Evolutionary conservation across 2,113 vertebrate genomes (phyloP), one percentile per base, ranked within the genome.

Genomic region (Tenrec ecaudatus): DNA sequence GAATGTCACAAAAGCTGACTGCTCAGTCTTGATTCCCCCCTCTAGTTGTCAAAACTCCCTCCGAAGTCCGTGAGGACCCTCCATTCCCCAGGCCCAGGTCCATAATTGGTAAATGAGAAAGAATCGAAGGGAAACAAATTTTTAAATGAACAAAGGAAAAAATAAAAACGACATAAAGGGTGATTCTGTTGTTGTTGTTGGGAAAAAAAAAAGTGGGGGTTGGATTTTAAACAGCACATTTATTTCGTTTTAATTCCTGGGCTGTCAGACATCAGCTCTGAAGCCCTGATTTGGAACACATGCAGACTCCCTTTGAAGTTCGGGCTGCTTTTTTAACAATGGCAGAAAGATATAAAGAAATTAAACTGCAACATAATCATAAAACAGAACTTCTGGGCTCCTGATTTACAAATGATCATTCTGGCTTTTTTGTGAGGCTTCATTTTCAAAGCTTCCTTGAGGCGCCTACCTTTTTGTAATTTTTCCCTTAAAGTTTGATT

Each of bases 281-380:
- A 97, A 98, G 96, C 97, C 95, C 96, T 98, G 98, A 98, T 98
- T 98, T n/a, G 93, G 97, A 98, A 98, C 98, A 98, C 96, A 98
- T 98, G 98, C 97, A 88, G 95, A 38, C 22, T 88, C 85, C 92
- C 98, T 98, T 98, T 98, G 98, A 98, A 98, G 98, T 98, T 95
- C 92, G 89, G 96, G 66, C 95, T 97, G 97, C 23, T 86, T 91
- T 97, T 96, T 96, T 16, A 98, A 98, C 96, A 98, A 98, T 97
- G 96, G 97, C 89, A 97, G 96, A 97, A 97, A 98, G 95, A 98
- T 97, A 98, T 92, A 98, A 98, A 98, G 97, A 97, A 98, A 98
- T 98, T 98, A 98, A 98, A 97, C 93, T 95, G 96, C 95, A 97
- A 89, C 88, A 95, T 96, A 98, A 98, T 97, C 95, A 98, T 97